These are phyloP conservation scores for Trachemys scripta DNA, from an alignment of 2,113 vertebrate species.

Conservation along the genomic window DNA sequence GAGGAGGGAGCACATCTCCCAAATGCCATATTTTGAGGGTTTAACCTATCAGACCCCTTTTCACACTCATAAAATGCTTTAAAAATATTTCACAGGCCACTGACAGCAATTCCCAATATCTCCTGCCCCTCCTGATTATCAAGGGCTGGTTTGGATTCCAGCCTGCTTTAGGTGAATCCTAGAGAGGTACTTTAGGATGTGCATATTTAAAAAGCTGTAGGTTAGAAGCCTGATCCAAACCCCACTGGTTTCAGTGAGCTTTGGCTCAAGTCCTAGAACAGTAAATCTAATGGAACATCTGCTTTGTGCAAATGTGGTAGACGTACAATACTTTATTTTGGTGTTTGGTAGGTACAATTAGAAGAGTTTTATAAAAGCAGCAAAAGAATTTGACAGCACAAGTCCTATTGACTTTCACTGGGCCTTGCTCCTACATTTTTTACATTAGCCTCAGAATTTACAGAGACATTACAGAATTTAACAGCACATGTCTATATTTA, in stretches of 20 bases:
- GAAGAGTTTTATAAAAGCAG: slow-evolving; percentile 38
- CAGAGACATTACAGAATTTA: slow-evolving; percentile 11
- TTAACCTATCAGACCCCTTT: not conserved
- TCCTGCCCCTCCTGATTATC: not conserved
- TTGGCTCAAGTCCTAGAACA: slow-evolving; percentile 7
- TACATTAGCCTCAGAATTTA: not conserved
- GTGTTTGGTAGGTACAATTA: not conserved
- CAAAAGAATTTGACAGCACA: slow-evolving; percentile 28
- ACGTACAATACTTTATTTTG: slow-evolving; percentile 24
- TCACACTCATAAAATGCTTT: not conserved
- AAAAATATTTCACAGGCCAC: not conserved
- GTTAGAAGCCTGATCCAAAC: not conserved
- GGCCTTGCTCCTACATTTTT: slow-evolving; percentile 34
- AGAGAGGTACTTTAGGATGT: fast-evolving
- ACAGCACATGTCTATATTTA: not conserved
- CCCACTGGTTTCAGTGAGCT: not conserved
- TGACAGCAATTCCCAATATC: not conserved
- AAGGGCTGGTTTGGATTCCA: not conserved
- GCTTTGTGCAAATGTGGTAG: not conserved
- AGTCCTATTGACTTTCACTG: not conserved
- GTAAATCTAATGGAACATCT: slow-evolving; percentile 7
- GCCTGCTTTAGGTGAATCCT: not conserved
- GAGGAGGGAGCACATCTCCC: not conserved
- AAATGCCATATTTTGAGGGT: not conserved
- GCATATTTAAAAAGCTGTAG: not conserved